Percentiles rank a stretch among this genome's conserved stretches.
These are phyloP conservation scores for Eurois occulta DNA, from an alignment of 2,888 invertebrate species.

Conservation along the genomic window DNA sequence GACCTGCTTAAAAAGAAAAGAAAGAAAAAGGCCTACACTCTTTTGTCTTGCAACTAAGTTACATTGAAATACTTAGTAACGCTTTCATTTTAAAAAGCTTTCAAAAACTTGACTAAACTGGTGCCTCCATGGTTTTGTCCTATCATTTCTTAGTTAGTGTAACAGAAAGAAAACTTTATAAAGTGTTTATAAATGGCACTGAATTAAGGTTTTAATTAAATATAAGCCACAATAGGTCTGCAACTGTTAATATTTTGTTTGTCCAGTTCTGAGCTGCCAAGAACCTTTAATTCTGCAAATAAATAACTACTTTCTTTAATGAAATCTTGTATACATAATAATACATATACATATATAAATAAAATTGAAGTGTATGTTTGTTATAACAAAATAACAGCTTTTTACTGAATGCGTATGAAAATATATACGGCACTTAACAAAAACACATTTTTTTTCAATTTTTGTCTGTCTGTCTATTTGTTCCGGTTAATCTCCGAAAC, in stretches of 20 bases:
- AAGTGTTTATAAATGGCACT: not conserved
- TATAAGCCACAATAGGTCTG: not conserved
- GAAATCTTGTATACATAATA: no score
- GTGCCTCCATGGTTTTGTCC: not conserved
- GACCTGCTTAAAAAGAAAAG: not conserved
- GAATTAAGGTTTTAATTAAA: not conserved
- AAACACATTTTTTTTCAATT: no score
- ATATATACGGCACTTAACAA: no score
- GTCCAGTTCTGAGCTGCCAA: constrained; percentile 12
- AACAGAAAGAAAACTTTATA: not conserved
- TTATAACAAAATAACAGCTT: no score
- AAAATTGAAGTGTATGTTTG: no score
- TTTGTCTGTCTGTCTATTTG: no score
- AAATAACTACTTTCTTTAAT: constrained; percentile 42
- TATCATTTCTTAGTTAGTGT: not conserved
- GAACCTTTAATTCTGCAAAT: constrained; percentile 34
- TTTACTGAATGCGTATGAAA: no score
- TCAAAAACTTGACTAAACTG: not conserved
- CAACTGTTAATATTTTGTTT: constrained; percentile 23
- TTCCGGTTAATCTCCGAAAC: no score
- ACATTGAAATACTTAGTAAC: constrained; percentile 9
- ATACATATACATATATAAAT: no score
- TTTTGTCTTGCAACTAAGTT: not conserved
- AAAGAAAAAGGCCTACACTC: not conserved
- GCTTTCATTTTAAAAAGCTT: constrained; percentile 13